phyloP scores from a whole-genome alignment of 1,140 invertebrate genomes.

The Coptotermes formosanus region DNA sequence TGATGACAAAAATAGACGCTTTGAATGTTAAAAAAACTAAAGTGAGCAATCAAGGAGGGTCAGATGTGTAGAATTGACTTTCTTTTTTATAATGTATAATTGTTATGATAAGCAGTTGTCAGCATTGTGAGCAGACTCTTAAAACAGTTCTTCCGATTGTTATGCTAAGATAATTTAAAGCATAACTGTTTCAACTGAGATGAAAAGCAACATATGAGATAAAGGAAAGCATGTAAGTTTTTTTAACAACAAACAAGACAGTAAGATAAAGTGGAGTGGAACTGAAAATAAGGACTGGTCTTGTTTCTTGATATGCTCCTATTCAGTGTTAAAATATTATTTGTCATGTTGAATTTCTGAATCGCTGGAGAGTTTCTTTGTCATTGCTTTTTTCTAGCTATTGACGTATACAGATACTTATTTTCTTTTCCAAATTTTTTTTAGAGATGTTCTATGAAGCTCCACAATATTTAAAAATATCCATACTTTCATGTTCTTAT shows the following conservation, averaged over 20 bases:
- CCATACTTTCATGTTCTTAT: conserved; percentile 28
- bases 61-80: conserved; percentile 5
- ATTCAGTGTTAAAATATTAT: conserved; percentile 29
- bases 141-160: conserved; percentile 27
- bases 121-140: conserved; percentile 3
- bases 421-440: conserved; percentile 9
- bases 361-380: conserved; percentile 29
- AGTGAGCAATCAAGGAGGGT: background rate
- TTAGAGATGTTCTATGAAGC: conserved; percentile 19
- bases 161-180: conserved; percentile 27
- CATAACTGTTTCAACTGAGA: background rate
- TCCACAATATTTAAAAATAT: conserved; percentile 24
- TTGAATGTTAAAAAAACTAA: conserved; percentile 32
- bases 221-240: conserved; percentile 25
- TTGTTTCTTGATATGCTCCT: conserved; percentile 32
- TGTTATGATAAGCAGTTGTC: conserved; percentile 16
- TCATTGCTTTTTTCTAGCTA: conserved; percentile 28
- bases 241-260: background rate
- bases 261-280: conserved; percentile 20
- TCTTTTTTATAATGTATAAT: conserved; percentile 2
- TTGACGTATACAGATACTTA: conserved; percentile 25
- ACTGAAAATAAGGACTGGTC: background rate
- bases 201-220: background rate
- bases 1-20: conserved; percentile 32
- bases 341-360: conserved; percentile 33